These are phyloP conservation scores for Mormyrus proboscirostris DNA, from an alignment of 2,797 vertebrate species.

Conservation along the genomic window DNA sequence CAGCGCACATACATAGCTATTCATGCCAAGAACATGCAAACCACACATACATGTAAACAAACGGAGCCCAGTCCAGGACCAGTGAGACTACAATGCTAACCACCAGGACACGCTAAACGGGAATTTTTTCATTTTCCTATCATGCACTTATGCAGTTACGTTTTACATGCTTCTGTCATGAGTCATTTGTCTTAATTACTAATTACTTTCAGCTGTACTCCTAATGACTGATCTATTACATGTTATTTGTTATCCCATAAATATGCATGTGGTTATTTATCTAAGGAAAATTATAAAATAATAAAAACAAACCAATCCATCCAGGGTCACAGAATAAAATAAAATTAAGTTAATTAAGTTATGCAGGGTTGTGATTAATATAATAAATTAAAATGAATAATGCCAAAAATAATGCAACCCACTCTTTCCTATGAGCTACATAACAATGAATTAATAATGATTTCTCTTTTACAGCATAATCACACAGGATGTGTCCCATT, in stretches of 20 bases:
- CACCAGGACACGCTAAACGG: not conserved
- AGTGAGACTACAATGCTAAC: not conserved
- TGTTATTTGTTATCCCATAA: not conserved
- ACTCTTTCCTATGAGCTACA: not conserved
- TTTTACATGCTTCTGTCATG: not conserved
- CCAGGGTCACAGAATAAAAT: not conserved
- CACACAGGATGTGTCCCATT: not conserved
- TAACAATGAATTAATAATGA: slow-evolving; percentile 1
- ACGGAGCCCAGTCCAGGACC: not conserved
- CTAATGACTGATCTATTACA: not conserved
- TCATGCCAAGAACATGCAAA: not conserved
- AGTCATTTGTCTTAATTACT: not conserved
- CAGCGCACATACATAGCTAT: not conserved
- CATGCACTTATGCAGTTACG: not conserved
- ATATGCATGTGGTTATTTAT: not conserved
- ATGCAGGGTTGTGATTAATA: not conserved
- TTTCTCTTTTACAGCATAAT: not conserved
- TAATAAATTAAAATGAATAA: not conserved
- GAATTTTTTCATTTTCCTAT: not conserved
- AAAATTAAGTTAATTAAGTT: not conserved
- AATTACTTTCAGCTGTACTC: not conserved
- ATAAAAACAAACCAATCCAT: not conserved
- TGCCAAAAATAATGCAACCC: not conserved
- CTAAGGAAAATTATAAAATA: not conserved
- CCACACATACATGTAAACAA: not conserved